Evolutionary conservation across 1,140 invertebrate species (phyloP).

Genomic region (Pseudomyrmex dendroicus): DNA sequence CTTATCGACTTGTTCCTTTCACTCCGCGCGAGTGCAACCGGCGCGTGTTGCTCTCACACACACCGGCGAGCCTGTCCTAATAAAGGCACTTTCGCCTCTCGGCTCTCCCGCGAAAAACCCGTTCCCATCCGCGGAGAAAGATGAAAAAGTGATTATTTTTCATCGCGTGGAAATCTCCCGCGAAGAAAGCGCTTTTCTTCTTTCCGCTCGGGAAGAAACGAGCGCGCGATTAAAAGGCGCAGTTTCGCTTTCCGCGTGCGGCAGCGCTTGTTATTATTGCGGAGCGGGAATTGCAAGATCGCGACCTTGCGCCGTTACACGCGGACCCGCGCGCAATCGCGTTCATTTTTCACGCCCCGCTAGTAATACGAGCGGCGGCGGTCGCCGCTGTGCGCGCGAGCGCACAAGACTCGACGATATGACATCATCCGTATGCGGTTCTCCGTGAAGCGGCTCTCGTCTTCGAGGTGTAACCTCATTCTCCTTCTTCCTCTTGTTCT

Average conservation of each 20-base stretch:
- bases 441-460: no score
- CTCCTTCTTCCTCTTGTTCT: no score
- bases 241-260: not conserved
- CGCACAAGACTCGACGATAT: slow-evolving; percentile 1
- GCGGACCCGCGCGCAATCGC: slow-evolving; percentile 31
- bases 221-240: not conserved
- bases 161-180: no score
- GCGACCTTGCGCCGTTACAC: slow-evolving; percentile 61
- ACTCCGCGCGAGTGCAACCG: slow-evolving; percentile 52
- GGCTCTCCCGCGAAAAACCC: no score
- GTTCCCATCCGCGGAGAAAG: not conserved
- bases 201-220: not conserved
- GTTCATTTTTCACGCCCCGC: slow-evolving; percentile 61
- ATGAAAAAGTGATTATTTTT: not conserved
- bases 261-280: not conserved
- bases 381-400: slow-evolving; percentile 33
- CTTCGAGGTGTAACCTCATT: no score
- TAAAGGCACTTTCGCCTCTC: slow-evolving; percentile 69
- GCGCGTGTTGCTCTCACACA: slow-evolving; percentile 19
- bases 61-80: slow-evolving; percentile 62
- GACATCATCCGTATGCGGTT: slow-evolving; percentile 42
- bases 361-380: slow-evolving; percentile 38
- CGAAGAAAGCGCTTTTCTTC: not conserved
- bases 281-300: slow-evolving; percentile 27
- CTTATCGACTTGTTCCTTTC: slow-evolving; percentile 71